Evolutionary conservation across 2,797 vertebrate species (phyloP).

Genomic region (Cheirogaleus major): DNA sequence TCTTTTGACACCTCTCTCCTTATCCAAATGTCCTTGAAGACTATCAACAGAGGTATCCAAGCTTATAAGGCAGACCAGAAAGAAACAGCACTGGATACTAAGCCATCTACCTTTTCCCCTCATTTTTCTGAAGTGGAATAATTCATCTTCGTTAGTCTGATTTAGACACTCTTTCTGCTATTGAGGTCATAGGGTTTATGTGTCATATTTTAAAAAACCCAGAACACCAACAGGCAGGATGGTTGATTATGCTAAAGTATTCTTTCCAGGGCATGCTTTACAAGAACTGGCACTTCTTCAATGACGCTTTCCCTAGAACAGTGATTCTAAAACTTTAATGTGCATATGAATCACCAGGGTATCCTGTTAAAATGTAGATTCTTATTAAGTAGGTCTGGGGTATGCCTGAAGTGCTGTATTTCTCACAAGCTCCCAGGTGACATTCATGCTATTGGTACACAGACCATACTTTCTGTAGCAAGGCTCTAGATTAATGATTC

Average conservation of each 20-base stretch:
- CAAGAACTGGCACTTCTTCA: not conserved
- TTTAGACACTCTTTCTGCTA: not conserved
- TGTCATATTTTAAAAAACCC: conserved; percentile 16
- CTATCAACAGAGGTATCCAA: conserved; percentile 19
- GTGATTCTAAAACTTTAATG: not conserved
- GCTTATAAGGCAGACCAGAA: conserved; percentile 16
- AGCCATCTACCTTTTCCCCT: not conserved
- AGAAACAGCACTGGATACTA: not conserved
- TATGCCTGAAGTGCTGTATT: not conserved
- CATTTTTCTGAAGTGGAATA: conserved; percentile 31
- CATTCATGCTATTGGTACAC: not conserved
- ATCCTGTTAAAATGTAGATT: conserved; percentile 9
- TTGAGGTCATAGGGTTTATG: not conserved
- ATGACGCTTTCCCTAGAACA: not conserved
- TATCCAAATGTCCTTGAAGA: conserved; percentile 47
- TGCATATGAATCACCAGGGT: not conserved
- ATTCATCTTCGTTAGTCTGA: conserved; percentile 31
- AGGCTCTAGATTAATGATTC: not conserved
- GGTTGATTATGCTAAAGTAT: not conserved
- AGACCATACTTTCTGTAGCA: not conserved
- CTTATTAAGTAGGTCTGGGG: not conserved
- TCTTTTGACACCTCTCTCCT: conserved; percentile 24
- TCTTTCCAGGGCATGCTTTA: not conserved
- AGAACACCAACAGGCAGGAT: not conserved
- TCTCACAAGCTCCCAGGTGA: not conserved